Evolutionary conservation across 1,140 invertebrate genomes (phyloP), one percentile per base, ranked within the genome.

Genomic region (Eriocheir sinensis): DNA sequence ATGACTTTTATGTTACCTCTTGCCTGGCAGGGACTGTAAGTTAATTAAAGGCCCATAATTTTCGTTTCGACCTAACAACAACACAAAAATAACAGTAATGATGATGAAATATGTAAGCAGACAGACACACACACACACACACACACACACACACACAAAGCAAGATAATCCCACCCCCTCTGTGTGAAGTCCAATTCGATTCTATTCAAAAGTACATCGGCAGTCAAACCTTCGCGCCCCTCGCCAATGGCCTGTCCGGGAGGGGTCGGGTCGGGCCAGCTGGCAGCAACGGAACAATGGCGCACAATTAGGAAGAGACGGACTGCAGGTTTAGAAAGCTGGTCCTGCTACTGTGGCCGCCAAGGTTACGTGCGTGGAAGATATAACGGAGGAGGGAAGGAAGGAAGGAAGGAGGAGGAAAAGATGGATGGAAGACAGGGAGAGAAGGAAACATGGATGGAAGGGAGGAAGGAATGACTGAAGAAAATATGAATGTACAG

Each of bases 291-390:
- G 60, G 17, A 21, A 72, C 60, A 72, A 72, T 72, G 60, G 60
- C 60, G 27, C n/a, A 72, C 60, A 72, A 72, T 72, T 72, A 72
- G 60, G n/a, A 72, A 72, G 21, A 72, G 60, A 48, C 44, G 15
- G 44, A n/a, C 60, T n/a, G 60, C 60, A 72, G 21, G 60, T 72
- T 72, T n/a, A n/a, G 60, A n/a, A 72, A 72, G 60, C 60, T 72
- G 60, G 1, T 21, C 60, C 27, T 21, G 60, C 60, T 72, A n/a
- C 60, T 72, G 60, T 72, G 60, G 12, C 60, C n/a, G 9, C 21
- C n/a, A 21, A 72, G 44, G 15, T 48, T 48, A 48, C 8, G 79
- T 81, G 79, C 3, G 3, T 12, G 30, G 34, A 36, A 34, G 36
- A 86, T 17, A 38, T 0, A 27, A 0, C 21, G 83, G n/a, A 40